A percentile compares a stretch with the other conserved stretches of the same genome.
These are phyloP conservation scores for Centroberyx gerrardi DNA, from an alignment of 2,797 vertebrate species.

Conservation along the genomic window DNA sequence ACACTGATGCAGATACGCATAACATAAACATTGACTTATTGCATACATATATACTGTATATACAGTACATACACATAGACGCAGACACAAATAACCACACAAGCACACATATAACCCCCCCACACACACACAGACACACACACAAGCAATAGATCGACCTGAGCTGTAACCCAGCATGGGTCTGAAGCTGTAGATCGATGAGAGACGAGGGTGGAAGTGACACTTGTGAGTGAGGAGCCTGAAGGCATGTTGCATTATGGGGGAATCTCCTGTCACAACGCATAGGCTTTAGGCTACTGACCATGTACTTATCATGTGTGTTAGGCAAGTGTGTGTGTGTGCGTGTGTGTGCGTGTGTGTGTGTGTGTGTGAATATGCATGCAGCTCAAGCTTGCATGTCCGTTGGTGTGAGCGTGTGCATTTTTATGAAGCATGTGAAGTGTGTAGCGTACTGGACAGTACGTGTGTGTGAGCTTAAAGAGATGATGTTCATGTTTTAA, in stretches of 20 bases:
- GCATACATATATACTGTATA: too few species aligned
- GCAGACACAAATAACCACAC: conserved; percentile 12
- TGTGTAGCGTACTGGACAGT: too few species aligned
- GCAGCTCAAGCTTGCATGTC: conserved; percentile 3
- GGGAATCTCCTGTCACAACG: conserved; percentile 57
- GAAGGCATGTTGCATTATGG: conserved; percentile 52
- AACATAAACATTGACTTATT: too few species aligned
- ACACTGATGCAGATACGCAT: background rate
- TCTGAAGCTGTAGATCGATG: conserved; percentile 69
- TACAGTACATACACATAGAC: background rate
- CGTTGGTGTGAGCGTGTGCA: background rate
- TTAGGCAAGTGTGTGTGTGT: conserved; percentile 2
- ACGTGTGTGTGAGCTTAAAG: conserved; percentile 13
- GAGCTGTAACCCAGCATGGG: conserved; percentile 14
- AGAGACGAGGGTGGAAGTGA: conserved; percentile 63
- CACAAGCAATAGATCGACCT: conserved; percentile 34
- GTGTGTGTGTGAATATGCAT: background rate
- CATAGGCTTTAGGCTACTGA: conserved; percentile 27
- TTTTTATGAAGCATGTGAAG: too few species aligned
- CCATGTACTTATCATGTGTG: conserved; percentile 27
- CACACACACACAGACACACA: conserved; percentile 26
- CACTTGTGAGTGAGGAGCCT: conserved; percentile 62
- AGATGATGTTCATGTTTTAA: conserved; percentile 61
- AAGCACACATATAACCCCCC: conserved; percentile 10
- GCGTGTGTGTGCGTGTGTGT: conserved; percentile 6